phyloP scores from a whole-genome alignment of 2,113 vertebrate species.

The Apodemus sylvaticus region DNA sequence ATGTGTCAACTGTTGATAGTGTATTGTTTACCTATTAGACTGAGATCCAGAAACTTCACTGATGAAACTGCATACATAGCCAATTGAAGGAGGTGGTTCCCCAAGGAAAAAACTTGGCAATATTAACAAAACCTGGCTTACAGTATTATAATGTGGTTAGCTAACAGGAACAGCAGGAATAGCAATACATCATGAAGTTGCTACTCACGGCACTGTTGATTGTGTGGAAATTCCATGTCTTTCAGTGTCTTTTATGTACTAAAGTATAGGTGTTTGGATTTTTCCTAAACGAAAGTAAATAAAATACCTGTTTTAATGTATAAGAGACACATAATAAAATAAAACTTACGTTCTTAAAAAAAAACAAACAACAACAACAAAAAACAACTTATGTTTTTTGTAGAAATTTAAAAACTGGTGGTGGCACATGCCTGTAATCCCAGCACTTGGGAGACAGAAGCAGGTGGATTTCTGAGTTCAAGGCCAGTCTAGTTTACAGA shows the following conservation, averaged over 20 bases:
- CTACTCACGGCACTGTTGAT: not conserved
- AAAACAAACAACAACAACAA: no score
- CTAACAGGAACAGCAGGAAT: not conserved
- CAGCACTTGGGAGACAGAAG: no score
- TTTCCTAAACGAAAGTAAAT: not conserved
- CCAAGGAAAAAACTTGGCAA: not conserved
- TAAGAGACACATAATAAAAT: not conserved
- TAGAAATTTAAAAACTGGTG: constrained; percentile 30
- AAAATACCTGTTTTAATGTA: not conserved
- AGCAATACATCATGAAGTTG: not conserved
- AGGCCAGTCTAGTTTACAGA: no score
- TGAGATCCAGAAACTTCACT: not conserved
- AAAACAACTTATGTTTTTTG: no score
- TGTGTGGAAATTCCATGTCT: not conserved
- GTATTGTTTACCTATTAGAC: not conserved
- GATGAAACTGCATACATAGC: not conserved
- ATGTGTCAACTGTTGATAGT: not conserved
- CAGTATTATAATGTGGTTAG: not conserved
- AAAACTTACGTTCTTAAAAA: constrained; percentile 6
- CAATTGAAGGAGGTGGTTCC: not conserved
- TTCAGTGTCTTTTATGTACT: not conserved
- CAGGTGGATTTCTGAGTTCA: no score
- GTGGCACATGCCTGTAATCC: no score
- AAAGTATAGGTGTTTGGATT: not conserved
- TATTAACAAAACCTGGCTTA: not conserved